These are phyloP conservation scores for Cheilosia scutellata DNA, from an alignment of 2,888 invertebrate species.

Conservation along the genomic window DNA sequence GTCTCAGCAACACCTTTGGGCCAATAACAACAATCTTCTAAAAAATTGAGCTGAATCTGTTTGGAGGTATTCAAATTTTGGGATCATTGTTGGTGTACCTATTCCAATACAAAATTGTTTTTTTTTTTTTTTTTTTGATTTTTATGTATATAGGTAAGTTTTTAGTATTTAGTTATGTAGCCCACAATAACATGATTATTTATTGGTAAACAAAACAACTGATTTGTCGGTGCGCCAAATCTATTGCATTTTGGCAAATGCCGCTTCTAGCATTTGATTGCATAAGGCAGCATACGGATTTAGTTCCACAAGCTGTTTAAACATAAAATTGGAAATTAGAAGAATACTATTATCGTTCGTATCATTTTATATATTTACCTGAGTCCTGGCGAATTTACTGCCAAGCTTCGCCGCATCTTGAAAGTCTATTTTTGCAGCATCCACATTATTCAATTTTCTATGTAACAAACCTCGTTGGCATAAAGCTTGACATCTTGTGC, in stretches of 20 bases:
- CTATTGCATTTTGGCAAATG: conserved; percentile 86
- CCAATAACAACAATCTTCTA: too few relatives aligned
- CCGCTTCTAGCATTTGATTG: conserved; percentile 95
- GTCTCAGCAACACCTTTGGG: too few relatives aligned
- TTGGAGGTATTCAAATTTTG: too few relatives aligned
- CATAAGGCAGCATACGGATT: conserved; percentile 98
- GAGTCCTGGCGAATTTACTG: conserved; percentile 93
- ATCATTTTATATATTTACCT: conserved; percentile 85
- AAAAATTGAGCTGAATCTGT: too few relatives aligned
- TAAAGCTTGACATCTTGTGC: conserved; percentile 90
- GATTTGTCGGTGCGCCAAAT: neutral
- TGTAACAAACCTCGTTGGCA: conserved; percentile 93
- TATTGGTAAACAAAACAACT: neutral
- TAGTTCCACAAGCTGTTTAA: conserved; percentile 89
- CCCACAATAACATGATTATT: neutral
- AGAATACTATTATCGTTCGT: neutral
- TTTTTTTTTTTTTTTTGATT: too few relatives aligned
- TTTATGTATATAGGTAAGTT: too few relatives aligned
- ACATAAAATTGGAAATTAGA: too few relatives aligned
- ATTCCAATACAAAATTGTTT: too few relatives aligned
- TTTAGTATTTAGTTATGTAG: too few relatives aligned
- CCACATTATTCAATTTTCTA: conserved; percentile 88
- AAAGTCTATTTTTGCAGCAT: conserved; percentile 91
- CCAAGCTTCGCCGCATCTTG: conserved; percentile 92
- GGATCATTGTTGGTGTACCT: too few relatives aligned